Evolutionary conservation across 2,113 vertebrate genomes (phyloP).

Genomic region (Ophthalmolycus amberensis): DNA sequence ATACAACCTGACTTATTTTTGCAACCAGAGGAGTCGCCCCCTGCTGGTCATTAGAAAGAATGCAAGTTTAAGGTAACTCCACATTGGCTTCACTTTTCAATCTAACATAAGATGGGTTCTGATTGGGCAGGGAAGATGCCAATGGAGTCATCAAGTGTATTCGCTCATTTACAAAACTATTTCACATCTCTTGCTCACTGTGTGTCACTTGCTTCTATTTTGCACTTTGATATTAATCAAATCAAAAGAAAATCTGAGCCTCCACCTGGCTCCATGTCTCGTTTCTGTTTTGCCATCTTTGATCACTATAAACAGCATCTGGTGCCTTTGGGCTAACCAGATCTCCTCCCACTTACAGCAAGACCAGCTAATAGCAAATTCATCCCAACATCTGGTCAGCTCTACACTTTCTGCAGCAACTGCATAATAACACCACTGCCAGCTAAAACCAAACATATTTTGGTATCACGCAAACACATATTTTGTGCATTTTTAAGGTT

Average conservation of each 20-base stretch:
- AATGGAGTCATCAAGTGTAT: neutral
- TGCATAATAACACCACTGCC: slow-evolving; percentile 35
- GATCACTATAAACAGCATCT: slow-evolving; percentile 61
- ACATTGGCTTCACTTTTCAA: neutral
- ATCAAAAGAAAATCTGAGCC: slow-evolving; percentile 28
- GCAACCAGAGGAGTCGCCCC: neutral
- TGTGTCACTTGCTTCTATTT: slow-evolving; percentile 11
- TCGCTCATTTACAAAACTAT: neutral
- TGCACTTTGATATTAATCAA: slow-evolving; percentile 15
- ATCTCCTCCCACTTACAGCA: slow-evolving; percentile 43
- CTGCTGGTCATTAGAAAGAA: neutral
- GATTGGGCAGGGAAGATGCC: neutral
- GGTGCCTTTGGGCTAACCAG: slow-evolving; percentile 44
- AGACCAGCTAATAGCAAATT: slow-evolving; percentile 54
- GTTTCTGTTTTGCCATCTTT: slow-evolving; percentile 50
- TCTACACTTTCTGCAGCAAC: neutral
- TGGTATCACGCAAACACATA: slow-evolving; percentile 4
- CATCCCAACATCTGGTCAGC: slow-evolving; percentile 58
- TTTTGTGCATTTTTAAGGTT: slow-evolving; percentile 40
- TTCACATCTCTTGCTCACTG: neutral
- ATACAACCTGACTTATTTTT: neutral
- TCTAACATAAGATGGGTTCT: neutral
- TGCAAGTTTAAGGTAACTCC: neutral
- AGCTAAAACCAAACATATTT: slow-evolving; percentile 26
- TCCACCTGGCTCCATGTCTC: slow-evolving; percentile 23